These are phyloP conservation scores for Anastrepha obliqua DNA, from an alignment of 1,140 invertebrate species.

Conservation along the genomic window DNA sequence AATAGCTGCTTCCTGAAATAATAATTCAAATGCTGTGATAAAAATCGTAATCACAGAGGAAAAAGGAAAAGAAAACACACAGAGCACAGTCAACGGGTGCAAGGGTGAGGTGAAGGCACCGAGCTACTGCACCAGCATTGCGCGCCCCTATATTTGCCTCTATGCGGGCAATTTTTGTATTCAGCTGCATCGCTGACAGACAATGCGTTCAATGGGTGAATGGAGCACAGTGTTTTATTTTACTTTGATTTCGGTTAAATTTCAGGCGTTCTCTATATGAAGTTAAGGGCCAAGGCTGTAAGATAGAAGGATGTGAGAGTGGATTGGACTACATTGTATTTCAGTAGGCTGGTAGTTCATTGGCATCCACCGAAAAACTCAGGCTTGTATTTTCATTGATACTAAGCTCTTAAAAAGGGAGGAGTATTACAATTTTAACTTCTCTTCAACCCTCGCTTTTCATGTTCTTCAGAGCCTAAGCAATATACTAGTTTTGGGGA, in stretches of 20 bases:
- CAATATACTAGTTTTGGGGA: too few relatives aligned
- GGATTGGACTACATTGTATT: too few relatives aligned
- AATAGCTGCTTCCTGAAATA: conserved; percentile 74
- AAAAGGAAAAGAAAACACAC: conserved; percentile 41
- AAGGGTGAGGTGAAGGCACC: neutral
- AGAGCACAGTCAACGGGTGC: conserved; percentile 56
- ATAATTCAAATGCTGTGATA: conserved; percentile 73
- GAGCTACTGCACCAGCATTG: conserved; percentile 59
- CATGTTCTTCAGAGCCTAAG: too few relatives aligned
- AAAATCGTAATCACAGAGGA: conserved; percentile 68
- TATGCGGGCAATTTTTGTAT: conserved; percentile 24
- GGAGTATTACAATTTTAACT: too few relatives aligned
- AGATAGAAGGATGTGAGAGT: too few relatives aligned
- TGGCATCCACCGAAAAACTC: too few relatives aligned
- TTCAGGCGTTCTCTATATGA: neutral
- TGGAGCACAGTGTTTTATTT: neutral
- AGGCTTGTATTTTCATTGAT: too few relatives aligned
- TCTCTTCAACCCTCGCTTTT: too few relatives aligned
- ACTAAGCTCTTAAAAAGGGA: too few relatives aligned
- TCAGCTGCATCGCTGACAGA: neutral
- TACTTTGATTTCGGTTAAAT: neutral
- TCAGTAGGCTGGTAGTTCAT: too few relatives aligned
- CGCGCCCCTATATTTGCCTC: conserved; percentile 1
- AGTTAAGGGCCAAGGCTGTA: too few relatives aligned
- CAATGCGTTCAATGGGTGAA: neutral